Evolutionary conservation across 2,797 vertebrate species (phyloP).

Genomic region (Typhlichthys subterraneus): DNA sequence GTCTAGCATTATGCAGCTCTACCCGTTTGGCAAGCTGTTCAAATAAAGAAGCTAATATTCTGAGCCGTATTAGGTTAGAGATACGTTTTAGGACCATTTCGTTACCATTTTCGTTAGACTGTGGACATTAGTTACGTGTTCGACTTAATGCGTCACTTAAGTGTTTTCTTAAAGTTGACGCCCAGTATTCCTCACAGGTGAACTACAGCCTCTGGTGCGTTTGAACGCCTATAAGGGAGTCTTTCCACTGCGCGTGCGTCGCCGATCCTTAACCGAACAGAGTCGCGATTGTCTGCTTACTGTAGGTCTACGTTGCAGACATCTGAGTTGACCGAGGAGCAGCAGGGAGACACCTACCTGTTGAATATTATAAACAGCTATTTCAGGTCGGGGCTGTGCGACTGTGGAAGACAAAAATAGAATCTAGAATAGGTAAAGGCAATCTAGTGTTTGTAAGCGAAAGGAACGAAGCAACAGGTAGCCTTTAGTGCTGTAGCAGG

Average conservation of each 20-base stretch:
- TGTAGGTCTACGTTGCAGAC: constrained; percentile 49
- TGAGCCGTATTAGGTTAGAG: background rate
- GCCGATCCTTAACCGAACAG: constrained; percentile 55
- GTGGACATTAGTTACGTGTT: background rate
- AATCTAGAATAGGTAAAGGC: constrained; percentile 37
- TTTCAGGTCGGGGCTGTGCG: constrained; percentile 23
- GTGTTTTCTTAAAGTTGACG: too few relatives aligned
- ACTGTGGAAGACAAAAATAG: constrained; percentile 50
- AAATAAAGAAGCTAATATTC: constrained; percentile 12
- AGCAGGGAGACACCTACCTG: constrained; percentile 54
- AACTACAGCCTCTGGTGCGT: constrained; percentile 20
- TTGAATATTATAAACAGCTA: constrained; percentile 47
- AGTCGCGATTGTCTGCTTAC: constrained; percentile 70
- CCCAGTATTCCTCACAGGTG: constrained; percentile 56
- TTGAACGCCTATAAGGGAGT: constrained; percentile 12
- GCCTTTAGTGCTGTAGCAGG: constrained; percentile 60
- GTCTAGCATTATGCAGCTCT: constrained; percentile 19
- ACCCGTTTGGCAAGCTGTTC: background rate
- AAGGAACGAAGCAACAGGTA: constrained; percentile 61
- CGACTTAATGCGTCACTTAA: too few relatives aligned
- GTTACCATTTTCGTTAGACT: background rate
- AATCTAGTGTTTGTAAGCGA: constrained; percentile 4
- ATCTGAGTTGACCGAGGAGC: background rate
- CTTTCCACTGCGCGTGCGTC: constrained; percentile 73
- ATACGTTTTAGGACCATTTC: too few relatives aligned